These are phyloP conservation scores for Drosophila auraria DNA, from an alignment of 1,140 invertebrate genomes.

Conservation along the genomic window DNA sequence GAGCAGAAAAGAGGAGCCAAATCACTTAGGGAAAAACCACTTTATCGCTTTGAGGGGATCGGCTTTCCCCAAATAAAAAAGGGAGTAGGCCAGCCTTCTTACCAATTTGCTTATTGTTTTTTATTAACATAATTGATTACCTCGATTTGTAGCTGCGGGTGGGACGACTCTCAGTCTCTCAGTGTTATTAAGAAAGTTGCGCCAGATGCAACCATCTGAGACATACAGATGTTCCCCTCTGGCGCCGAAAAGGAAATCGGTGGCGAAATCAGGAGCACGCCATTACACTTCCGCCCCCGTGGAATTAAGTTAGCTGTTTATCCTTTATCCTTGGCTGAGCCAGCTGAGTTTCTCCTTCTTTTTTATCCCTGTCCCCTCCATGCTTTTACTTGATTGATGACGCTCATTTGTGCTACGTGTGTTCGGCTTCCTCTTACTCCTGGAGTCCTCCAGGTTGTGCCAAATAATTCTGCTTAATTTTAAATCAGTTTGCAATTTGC, in stretches of 20 bases:
- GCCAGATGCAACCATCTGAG: conserved; percentile 49
- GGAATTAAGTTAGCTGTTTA: conserved; percentile 70
- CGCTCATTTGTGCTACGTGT: conserved; percentile 71
- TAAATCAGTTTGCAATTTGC: conserved; percentile 83
- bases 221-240: conserved; percentile 9
- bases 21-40: conserved; percentile 71
- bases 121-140: conserved; percentile 82
- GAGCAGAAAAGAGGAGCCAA: conserved; percentile 39
- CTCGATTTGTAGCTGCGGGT: conserved; percentile 21
- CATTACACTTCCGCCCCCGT: conserved; percentile 50
- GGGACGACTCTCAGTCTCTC: not conserved
- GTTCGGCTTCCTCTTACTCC: conserved; percentile 14
- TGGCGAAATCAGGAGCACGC: conserved; percentile 52
- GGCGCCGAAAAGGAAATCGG: conserved; percentile 27
- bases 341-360: conserved; percentile 14
- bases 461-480: conserved; percentile 83
- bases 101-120: conserved; percentile 73
- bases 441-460: conserved; percentile 35
- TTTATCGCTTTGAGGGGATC: conserved; percentile 65
- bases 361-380: conserved; percentile 1
- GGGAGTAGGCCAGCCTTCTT: conserved; percentile 31
- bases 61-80: conserved; percentile 14
- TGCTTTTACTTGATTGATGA: conserved; percentile 70
- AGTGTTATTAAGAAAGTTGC: conserved; percentile 68
- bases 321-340: conserved; percentile 59